Evolutionary conservation across 2,113 vertebrate species (phyloP), one percentile per base, ranked within the genome.

Genomic region (Alexandromys fortis): DNA sequence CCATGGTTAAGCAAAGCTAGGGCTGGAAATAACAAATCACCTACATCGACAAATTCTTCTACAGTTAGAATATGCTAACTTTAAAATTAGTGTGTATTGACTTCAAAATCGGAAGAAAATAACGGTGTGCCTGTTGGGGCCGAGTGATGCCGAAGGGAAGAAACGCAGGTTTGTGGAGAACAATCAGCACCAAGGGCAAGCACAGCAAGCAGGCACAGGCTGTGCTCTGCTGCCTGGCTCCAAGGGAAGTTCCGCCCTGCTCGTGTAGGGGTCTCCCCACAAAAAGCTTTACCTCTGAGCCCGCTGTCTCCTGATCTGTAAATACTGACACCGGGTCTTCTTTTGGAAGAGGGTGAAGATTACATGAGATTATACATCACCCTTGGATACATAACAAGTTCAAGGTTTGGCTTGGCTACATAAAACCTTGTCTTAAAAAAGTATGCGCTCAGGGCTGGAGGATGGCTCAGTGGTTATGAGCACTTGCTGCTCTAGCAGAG

Each of bases 151-250:
- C 7, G 22, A 26, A 61, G 22, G 22, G 33, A 55, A 2, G 33
- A 35, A 12, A 33, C 33, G 5, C 22, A 1, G 78, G 55, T 26
- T 16, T n/a, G 12, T 24, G 1, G 0, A 22, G 24, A 2, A 42
- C 38, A 45, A 13, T 42, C 21, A 42, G 26, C 38, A 24, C 22
- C 3, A n/a, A 72, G 16, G 70, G 14, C 67, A 70, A 33, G 55
- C 30, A 16, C 47, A 22, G 77, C 10, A 35, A 33, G 30, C 55
- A 82, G 79, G 35, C 19, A 7, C 79, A 82, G 2, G 28, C 47
- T 24, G 35, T 38, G 78, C 33, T 58, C 52, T 81, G 78, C 17
- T n/a, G 78, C 21, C 49, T 5, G 33, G 10, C 22, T 82, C 79
- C 24, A 3, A 38, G 4, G 78, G 79, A 24, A 14, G 76, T 42